phyloP scores from a whole-genome alignment of 1,140 invertebrate genomes.

The Atta cephalotes region DNA sequence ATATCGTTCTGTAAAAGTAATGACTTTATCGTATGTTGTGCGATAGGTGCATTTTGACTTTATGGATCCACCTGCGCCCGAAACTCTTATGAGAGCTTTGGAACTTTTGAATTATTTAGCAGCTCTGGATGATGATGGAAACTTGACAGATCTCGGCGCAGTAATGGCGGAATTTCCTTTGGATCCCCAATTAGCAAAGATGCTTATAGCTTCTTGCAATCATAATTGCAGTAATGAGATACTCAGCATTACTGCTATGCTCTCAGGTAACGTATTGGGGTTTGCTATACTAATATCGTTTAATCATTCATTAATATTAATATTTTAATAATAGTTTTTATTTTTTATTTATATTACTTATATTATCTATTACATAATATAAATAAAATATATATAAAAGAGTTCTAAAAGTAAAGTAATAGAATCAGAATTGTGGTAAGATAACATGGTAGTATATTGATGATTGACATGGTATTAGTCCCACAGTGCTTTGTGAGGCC shows the following conservation, averaged over 20 bases:
- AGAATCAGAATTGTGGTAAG: slow-evolving; percentile 72
- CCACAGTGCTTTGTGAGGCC: slow-evolving; percentile 99
- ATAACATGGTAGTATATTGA: slow-evolving; percentile 84
- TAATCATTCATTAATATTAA: background rate
- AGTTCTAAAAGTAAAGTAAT: slow-evolving; percentile 49
- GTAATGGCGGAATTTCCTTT: slow-evolving; percentile 99
- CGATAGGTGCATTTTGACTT: slow-evolving; percentile 97
- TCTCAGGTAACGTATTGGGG: slow-evolving; percentile 93
- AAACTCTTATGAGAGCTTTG: slow-evolving; percentile 99
- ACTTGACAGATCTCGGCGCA: slow-evolving; percentile 97
- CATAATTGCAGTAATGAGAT: slow-evolving; percentile 99
- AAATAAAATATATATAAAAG: slow-evolving; percentile 9
- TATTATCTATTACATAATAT: slow-evolving; percentile 16
- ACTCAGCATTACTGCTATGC: slow-evolving; percentile 99
- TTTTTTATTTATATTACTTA: background rate
- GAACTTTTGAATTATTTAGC: slow-evolving; percentile 99
- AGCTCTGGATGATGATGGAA: slow-evolving; percentile 98
- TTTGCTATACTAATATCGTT: slow-evolving; percentile 15
- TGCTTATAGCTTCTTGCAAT: slow-evolving; percentile 98
- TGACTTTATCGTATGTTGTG: background rate
- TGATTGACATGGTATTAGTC: slow-evolving; percentile 90
- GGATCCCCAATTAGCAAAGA: slow-evolving; percentile 99
- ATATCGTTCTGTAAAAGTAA: background rate
- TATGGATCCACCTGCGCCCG: slow-evolving; percentile 99
- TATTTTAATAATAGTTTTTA: slow-evolving; percentile 10